phyloP scores from a whole-genome alignment of 2,888 invertebrate genomes.

The Alloplasta piceator region DNA sequence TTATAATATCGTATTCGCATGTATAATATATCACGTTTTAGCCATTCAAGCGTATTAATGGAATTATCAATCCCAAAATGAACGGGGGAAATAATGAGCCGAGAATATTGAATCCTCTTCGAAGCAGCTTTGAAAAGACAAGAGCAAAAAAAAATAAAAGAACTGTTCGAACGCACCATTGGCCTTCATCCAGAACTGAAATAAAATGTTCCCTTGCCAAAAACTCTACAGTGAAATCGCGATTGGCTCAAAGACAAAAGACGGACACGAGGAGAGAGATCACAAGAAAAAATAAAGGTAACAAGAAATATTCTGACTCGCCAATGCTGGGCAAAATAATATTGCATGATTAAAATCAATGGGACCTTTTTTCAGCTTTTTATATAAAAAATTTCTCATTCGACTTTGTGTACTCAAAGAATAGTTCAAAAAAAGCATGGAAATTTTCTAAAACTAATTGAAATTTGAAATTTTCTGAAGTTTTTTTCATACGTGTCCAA shows the following conservation, averaged over 20 bases:
- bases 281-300: conserved; percentile 11
- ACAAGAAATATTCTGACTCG: conserved; percentile 8
- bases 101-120: conserved; percentile 13
- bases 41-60: conserved; percentile 21
- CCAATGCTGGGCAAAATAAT: neutral
- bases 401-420: too few species aligned
- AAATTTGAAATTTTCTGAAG: too few species aligned
- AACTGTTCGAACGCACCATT: conserved; percentile 50
- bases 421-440: too few species aligned
- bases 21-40: neutral
- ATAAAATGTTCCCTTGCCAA: conserved; percentile 58
- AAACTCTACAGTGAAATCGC: conserved; percentile 43
- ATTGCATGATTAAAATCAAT: too few species aligned
- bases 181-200: conserved; percentile 62
- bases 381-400: neutral
- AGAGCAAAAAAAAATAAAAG: neutral
- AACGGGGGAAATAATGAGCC: neutral
- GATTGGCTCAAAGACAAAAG: neutral
- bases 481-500: too few species aligned
- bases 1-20: conserved; percentile 18
- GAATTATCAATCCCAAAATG: conserved; percentile 23
- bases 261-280: conserved; percentile 7
- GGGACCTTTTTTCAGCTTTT: neutral
- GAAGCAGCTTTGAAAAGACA: conserved; percentile 1
- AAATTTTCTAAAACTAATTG: too few species aligned